Evolutionary conservation across 2,888 invertebrate genomes (phyloP).

Genomic region (Drosophila colorata): DNA sequence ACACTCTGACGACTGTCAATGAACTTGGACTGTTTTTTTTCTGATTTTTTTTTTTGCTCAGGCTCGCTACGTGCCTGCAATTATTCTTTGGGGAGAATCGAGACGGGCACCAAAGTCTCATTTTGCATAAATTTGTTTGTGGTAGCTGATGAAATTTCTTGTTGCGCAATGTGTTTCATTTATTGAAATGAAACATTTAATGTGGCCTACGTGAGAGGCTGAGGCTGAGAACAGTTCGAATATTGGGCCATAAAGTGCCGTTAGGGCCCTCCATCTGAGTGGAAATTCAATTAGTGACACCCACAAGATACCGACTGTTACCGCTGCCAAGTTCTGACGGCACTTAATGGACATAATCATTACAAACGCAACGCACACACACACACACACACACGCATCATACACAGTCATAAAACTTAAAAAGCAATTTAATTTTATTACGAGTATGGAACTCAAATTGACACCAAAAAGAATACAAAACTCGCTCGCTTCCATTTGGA

Average conservation of each 20-base stretch:
- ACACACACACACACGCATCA: constrained; percentile 17
- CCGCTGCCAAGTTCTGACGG: constrained; percentile 38
- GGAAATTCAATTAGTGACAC: constrained; percentile 80
- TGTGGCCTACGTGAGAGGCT: constrained; percentile 39
- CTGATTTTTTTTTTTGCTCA: neutral
- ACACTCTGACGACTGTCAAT: constrained; percentile 61
- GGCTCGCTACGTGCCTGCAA: constrained; percentile 69
- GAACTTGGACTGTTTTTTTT: constrained; percentile 55
- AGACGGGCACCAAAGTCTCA: constrained; percentile 11
- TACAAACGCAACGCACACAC: constrained; percentile 43
- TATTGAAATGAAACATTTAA: constrained; percentile 61
- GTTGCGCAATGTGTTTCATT: constrained; percentile 55
- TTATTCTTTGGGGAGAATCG: constrained; percentile 59
- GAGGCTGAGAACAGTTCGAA: constrained; percentile 29
- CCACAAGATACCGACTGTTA: constrained; percentile 42
- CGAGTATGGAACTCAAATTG: constrained; percentile 67
- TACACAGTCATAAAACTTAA: constrained; percentile 49
- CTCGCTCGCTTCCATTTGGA: constrained; percentile 44
- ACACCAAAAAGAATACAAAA: constrained; percentile 39
- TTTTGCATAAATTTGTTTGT: constrained; percentile 48
- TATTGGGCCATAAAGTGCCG: constrained; percentile 58
- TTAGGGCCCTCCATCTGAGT: constrained; percentile 50
- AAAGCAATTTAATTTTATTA: constrained; percentile 76
- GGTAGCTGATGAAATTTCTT: constrained; percentile 25
- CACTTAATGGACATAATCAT: constrained; percentile 60